Evolutionary conservation across 1,140 invertebrate genomes (phyloP).

Genomic region (Zaprionus taronus): DNA sequence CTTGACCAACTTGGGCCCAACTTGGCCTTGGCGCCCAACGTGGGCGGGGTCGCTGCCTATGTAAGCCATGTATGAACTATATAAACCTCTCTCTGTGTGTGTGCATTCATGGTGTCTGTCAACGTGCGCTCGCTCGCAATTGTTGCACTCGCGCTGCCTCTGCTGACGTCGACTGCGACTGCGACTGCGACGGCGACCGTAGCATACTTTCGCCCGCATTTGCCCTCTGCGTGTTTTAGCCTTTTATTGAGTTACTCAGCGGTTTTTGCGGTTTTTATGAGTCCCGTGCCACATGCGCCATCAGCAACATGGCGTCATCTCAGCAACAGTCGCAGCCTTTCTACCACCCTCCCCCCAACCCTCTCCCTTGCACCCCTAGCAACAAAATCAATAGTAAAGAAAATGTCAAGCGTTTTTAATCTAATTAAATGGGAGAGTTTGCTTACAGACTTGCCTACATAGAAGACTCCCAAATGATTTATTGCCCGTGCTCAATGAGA

Average conservation of each 20-base stretch:
- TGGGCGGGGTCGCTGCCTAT: background rate
- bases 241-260: constrained; percentile 56
- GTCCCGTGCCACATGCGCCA: constrained; percentile 31
- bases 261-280: constrained; percentile 48
- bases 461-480: constrained; percentile 11
- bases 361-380: background rate
- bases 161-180: constrained; percentile 12
- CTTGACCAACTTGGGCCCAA: constrained; percentile 66
- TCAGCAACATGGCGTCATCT: constrained; percentile 49
- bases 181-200: background rate
- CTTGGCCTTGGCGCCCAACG: constrained; percentile 57
- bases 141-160: constrained; percentile 62
- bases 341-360: background rate
- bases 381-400: constrained; percentile 25
- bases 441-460: background rate
- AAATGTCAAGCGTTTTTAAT: constrained; percentile 27
- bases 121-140: constrained; percentile 37
- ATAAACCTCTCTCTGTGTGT: constrained; percentile 5
- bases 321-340: constrained; percentile 5
- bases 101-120: constrained; percentile 43
- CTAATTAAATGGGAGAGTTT: constrained; percentile 21
- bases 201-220: constrained; percentile 1
- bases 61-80: constrained; percentile 15
- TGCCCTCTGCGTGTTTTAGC: constrained; percentile 36
- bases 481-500: background rate